A percentile compares a stretch with the other conserved stretches of the same genome.
Evolutionary conservation across 2,888 invertebrate genomes (phyloP).

Genomic region (Philaethria dido): DNA sequence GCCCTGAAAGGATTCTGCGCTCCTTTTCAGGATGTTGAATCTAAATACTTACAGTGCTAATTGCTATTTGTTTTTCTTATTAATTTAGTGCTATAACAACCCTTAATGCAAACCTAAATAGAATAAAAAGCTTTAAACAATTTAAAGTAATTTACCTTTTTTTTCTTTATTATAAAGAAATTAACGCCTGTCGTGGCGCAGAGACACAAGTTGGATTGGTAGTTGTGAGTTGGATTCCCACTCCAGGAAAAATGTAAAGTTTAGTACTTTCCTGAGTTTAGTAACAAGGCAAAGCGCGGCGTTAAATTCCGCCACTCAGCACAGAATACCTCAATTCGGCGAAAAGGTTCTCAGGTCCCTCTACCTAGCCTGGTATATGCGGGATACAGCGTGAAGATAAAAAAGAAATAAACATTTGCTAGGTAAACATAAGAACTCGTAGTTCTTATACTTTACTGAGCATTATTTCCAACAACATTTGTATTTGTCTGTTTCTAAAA

Average conservation of each 20-base stretch:
- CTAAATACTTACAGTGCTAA: constrained; percentile 27
- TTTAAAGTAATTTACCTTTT: not conserved
- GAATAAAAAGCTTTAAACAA: not conserved
- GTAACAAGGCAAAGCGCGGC: too few species aligned
- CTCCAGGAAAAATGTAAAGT: too few species aligned
- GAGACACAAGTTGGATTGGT: too few species aligned
- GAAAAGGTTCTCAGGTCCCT: too few species aligned
- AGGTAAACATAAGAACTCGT: not conserved
- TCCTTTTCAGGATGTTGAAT: constrained; percentile 10
- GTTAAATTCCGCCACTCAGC: too few species aligned
- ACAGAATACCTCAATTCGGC: too few species aligned
- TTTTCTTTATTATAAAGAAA: constrained; percentile 1
- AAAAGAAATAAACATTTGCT: not conserved
- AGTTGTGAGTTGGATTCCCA: too few species aligned
- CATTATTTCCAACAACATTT: not conserved
- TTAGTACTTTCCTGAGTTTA: too few species aligned
- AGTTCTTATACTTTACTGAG: not conserved
- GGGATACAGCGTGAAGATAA: too few species aligned
- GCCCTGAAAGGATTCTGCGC: constrained; percentile 11
- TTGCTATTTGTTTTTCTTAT: constrained; percentile 23
- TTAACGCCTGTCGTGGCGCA: too few species aligned
- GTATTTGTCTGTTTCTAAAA: not conserved
- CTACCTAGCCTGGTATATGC: too few species aligned
- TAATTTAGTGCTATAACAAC: constrained; percentile 8
- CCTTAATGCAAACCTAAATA: not conserved